Evolutionary conservation across 2,888 invertebrate genomes (phyloP).

Genomic region (Plebejus anna): DNA sequence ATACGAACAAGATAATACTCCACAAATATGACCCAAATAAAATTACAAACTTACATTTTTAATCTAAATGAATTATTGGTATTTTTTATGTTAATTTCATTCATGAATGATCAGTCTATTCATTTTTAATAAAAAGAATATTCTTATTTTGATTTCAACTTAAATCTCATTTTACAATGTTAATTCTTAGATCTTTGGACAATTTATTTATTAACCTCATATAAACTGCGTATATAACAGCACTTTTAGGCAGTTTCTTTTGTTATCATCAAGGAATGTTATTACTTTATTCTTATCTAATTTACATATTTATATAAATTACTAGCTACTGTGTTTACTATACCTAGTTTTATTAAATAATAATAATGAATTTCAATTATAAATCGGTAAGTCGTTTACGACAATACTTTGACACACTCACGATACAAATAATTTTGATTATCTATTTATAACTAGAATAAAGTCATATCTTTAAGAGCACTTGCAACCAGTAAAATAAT

Average conservation of each 20-base stretch:
- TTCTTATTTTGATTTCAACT: background rate
- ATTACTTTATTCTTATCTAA: background rate
- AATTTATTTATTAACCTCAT: background rate
- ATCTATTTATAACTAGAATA: background rate
- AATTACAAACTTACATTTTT: background rate
- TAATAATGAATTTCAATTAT: background rate
- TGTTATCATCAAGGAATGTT: conserved; percentile 15
- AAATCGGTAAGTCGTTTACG: conserved; percentile 3
- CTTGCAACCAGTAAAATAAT: background rate
- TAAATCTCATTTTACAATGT: background rate
- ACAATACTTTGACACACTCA: background rate
- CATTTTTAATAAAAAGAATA: conserved; percentile 3
- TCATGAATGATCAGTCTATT: conserved; percentile 9
- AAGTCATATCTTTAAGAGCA: background rate
- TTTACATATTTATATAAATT: conserved; percentile 1
- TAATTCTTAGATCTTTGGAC: conserved; percentile 10
- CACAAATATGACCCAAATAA: background rate
- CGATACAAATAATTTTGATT: background rate
- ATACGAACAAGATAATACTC: background rate
- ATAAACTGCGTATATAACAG: conserved; percentile 1
- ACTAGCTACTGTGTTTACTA: background rate
- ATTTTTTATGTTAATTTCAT: background rate
- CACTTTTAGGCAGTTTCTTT: conserved; percentile 5
- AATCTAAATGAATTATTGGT: background rate
- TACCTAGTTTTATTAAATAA: background rate